Evolutionary conservation across 2,888 invertebrate genomes (phyloP), one percentile per base, ranked within the genome.

Genomic region (Drosophila kokeensis): DNA sequence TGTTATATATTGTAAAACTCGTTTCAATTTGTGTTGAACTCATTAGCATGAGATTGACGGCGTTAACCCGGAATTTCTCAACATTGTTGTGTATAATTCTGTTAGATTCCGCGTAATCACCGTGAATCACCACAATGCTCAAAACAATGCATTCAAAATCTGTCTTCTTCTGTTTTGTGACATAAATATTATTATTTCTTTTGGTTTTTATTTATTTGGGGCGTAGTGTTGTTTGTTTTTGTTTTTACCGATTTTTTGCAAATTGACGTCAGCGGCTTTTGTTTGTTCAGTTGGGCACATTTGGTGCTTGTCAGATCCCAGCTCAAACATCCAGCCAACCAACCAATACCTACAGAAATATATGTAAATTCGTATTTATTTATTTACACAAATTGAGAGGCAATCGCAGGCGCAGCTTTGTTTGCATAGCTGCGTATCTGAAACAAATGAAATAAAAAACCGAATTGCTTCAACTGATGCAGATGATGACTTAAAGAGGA

Each of bases 321-420:
- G 48, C 50, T 66, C 21, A 52, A 32, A 29, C 50, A 49, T 29
- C 32, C 48, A 24, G 8, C 4, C 15, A 34, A 34, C 13, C 58
- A 57, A n/a, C 48, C 18, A 52, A 63, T 38, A 55, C 48, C 60
- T 66, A 18, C 42, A 15, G 27, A 48, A 18, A 24, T 38, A 30
- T 62, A 53, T 59, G 34, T 73, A 34, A 32, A 48, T 70, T 34
- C 42, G 40, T 69, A 58, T 69, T 63, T 79, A 75, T 71, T 79
- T 79, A 79, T 62, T 76, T 78, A 73, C 57, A 40, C 63, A 66
- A 77, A 36, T 80, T 80, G 80, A 59, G 72, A 66, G 80, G 15
- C 69, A 82, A 82, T 69, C 75, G 77, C 75, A 83, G 73, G 65
- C 80, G 74, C 84, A 84, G 84, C 87, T 85, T 84, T 85, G 72